Evolutionary conservation across 2,888 invertebrate species (phyloP), one percentile per base, ranked within the genome.

Genomic region (Parnassius apollo): DNA sequence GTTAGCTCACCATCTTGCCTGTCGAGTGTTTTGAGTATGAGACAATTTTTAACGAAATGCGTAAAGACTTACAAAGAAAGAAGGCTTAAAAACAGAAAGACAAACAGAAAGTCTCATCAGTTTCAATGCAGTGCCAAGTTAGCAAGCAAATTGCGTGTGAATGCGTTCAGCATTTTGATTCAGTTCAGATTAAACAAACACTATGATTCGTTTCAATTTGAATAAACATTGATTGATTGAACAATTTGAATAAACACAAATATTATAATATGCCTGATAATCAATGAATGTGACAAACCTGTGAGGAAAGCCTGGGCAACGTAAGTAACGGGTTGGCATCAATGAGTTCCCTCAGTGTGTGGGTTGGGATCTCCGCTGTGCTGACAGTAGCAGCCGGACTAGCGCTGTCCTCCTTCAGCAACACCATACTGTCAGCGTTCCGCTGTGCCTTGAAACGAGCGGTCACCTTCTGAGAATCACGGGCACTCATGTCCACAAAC

Each of bases 301-400:
- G 98, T n/a, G 98, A 98, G 0, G 98, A 98, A 8, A 99, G 91
- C 61, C 98, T 91, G 0, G 98, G 98, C 70, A 99, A 86, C 42
- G 96, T 94, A 60, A 99, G 93, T 88, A 96, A 97, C 83, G 97
- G 96, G 89, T 99, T 98, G 54, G 95, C 94, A 62, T 96, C 95
- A 64, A 99, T 96, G 61, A 98, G 94, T 82, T 98, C 97, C 69
- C 96, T 95, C 82, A 99, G 93, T 0, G 97, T 96, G 74, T 95
- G 95, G 42, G 96, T 95, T 11, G 98, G 96, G 78, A 99, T 96
- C 83, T 98, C 97, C 54, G 95, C 94, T 95, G 98, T 98, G 73
- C 96, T 95, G 68, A 98, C 94, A 67, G 96, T 96, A 46, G 97
- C 98, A 65, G 96, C 95, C 0, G 98, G 97, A 72, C 95, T 93